phyloP scores from a whole-genome alignment of 2,888 invertebrate genomes.

The Alsophila aescularia region DNA sequence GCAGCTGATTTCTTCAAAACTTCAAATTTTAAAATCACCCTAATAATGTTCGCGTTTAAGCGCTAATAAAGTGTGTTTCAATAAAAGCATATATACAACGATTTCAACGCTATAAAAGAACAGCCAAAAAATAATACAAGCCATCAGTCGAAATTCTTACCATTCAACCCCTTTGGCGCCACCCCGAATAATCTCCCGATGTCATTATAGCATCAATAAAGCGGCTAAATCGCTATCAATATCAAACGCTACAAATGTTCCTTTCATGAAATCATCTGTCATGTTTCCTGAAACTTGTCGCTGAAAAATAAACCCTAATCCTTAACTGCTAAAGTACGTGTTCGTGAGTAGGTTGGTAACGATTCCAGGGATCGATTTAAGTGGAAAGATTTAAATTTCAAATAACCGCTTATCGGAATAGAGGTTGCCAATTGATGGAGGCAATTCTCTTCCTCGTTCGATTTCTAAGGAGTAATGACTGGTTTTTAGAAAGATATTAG shows the following conservation, averaged over 20 bases:
- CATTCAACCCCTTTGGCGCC: slow-evolving; percentile 6
- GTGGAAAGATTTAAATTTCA: slow-evolving; percentile 78
- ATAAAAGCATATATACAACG: too few species aligned
- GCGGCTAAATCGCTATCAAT: slow-evolving; percentile 44
- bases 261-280: slow-evolving; percentile 47
- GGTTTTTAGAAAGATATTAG: slow-evolving; percentile 16
- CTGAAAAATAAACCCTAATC: neutral
- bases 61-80: too few species aligned
- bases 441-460: slow-evolving; percentile 19
- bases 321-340: neutral
- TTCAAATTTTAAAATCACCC: too few species aligned
- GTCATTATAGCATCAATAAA: slow-evolving; percentile 41
- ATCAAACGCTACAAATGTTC: slow-evolving; percentile 45
- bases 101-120: neutral
- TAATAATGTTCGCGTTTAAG: too few species aligned
- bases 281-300: slow-evolving; percentile 32
- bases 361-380: slow-evolving; percentile 50
- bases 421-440: slow-evolving; percentile 68
- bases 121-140: slow-evolving; percentile 1
- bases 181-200: slow-evolving; percentile 12
- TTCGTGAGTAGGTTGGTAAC: neutral
- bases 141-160: slow-evolving; percentile 1
- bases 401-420: slow-evolving; percentile 75
- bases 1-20: too few species aligned
- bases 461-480: slow-evolving; percentile 17